Base-by-base conservation (phyloP, 2,113 vertebrate genomes). In the Ceuthmochares aereus region DNA sequence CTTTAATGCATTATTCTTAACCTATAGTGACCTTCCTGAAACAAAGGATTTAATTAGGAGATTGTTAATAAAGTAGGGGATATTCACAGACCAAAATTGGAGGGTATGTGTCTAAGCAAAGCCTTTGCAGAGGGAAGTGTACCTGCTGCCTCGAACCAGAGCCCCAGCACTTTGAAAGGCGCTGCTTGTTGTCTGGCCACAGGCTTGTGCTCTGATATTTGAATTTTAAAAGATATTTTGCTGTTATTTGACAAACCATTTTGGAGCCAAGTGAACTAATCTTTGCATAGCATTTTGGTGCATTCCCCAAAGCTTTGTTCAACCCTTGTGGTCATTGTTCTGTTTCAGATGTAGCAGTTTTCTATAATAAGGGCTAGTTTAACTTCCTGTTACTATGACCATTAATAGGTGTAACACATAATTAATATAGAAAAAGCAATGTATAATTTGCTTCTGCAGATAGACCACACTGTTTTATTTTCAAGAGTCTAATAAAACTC, bases 401-500 rank as follows among this genome's bases (percentile, higher is more conserved):
- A 1, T 75, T 78, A 87, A 62, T 75, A 56, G 2, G 0, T 19
- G 4, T 70, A 82, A 72, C 8, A 21, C 54, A 67, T 19, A 79
- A 79, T 92, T 83, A 86, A 37, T 72, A 23, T 6, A 91, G 60
- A 67, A 87, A 81, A 89, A 86, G 21, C 52, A 81, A 52, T 19
- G 43, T 59, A 29, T 58, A 32, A 62, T 75, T 93, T 56, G 56
- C n/a, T 87, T 94, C 52, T 95, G 66, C 32, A 91, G 87, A 36
- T 79, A 69, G 54, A 74, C 40, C 45, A 40, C 14, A 9, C 30
- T 60, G 7, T 85, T 93, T 86, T 56, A 23, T 74, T 82, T 82
- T 74, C 18, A 78, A 81, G 23, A 75, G 9, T 47, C 69, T 51
- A 52, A 60, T 89, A 72, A 88, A 82, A 89, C 49, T 56, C 45